Percentiles rank a stretch among this genome's conserved stretches.
Conservation (phyloP, 2,113 vertebrate genomes). For the Chlorodrepanis virens region DNA sequence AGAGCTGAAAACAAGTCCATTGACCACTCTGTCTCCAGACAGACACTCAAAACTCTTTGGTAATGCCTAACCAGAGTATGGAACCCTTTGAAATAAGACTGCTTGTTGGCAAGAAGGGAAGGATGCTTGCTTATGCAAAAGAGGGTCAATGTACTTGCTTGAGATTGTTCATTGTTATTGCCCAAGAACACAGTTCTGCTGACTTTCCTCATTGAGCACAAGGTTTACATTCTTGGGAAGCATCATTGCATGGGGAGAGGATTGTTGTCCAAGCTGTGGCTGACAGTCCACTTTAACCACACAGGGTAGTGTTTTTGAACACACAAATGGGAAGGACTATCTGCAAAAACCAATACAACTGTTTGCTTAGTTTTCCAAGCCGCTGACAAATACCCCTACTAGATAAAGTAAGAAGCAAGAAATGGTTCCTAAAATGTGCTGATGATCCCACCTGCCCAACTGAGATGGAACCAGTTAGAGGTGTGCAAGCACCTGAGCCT, state of each 20-base stretch:
- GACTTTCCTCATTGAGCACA: neutral
- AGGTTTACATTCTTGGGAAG: neutral
- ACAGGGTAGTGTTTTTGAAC: neutral
- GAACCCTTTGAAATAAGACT: neutral
- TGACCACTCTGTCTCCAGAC: neutral
- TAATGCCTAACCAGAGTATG: neutral
- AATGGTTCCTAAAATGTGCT: neutral
- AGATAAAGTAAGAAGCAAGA: neutral
- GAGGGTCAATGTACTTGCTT: neutral
- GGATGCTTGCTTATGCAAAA: neutral
- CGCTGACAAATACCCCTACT: neutral
- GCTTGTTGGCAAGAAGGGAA: neutral
- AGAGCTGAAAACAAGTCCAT: neutral
- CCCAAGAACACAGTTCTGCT: neutral
- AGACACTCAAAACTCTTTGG: neutral
- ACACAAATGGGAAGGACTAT: neutral
- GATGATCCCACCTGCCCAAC: too few species aligned
- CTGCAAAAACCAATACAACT: neutral
- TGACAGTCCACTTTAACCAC: neutral
- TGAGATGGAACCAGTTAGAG: neutral
- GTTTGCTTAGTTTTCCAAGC: neutral
- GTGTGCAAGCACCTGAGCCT: fast-evolving
- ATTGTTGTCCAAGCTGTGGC: fast-evolving
- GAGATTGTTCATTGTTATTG: neutral
- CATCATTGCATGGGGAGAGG: too few species aligned